Evolutionary conservation across 2,888 invertebrate species (phyloP).

Genomic region (Drepanosiphum platanoidis): DNA sequence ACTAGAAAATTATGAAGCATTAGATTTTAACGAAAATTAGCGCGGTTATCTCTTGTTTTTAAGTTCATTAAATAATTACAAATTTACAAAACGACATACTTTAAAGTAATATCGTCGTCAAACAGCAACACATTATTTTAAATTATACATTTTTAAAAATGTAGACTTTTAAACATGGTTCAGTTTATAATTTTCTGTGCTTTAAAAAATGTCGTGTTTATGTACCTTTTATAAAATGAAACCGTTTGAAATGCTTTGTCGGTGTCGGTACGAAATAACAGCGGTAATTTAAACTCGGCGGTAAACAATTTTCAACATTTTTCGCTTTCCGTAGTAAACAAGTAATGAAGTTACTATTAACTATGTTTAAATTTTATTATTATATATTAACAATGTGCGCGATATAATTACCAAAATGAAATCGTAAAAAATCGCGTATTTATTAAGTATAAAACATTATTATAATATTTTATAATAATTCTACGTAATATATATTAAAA

Average conservation of each 20-base stretch:
- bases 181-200: neutral
- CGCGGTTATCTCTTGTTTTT: neutral
- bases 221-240: neutral
- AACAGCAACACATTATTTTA: neutral
- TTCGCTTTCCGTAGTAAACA: neutral
- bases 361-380: neutral
- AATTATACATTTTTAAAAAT: neutral
- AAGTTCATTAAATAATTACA: neutral
- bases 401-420: neutral
- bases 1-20: neutral
- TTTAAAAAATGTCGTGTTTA: neutral
- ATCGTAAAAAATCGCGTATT: neutral
- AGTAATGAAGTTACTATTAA: neutral
- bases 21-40: neutral
- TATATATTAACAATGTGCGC: neutral
- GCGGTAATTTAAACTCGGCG: neutral
- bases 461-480: neutral
- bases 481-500: neutral
- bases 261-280: neutral
- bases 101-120: neutral
- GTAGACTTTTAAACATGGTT: neutral
- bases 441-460: neutral
- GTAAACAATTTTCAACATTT: neutral
- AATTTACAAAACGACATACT: neutral
- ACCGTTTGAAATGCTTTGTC: neutral